Evolutionary conservation across 2,113 vertebrate genomes (phyloP), one percentile per base, ranked within the genome.

Genomic region (Passer montanus): DNA sequence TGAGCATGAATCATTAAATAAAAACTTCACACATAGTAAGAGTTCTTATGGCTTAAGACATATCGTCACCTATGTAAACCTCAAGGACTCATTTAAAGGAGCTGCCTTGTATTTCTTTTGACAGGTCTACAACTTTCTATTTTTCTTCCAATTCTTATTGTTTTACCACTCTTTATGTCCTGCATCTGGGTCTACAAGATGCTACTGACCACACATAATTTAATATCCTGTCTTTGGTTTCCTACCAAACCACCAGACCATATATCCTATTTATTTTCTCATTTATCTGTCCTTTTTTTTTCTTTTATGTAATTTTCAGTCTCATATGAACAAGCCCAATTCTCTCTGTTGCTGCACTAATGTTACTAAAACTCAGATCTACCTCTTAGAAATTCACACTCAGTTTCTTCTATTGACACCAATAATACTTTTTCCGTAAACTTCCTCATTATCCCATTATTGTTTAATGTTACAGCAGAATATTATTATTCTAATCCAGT

Each of bases 401-500:
- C 11, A 0, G 13, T 69, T 95, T 79, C 46, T 76, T 81, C 77
- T 73, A n/a, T 24, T 85, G 69, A 82, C 76, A 75, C 26, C 24
- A 82, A 11, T 47, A 74, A 73, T 67, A 47, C 7, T 52, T 91
- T 81, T 89, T 16, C 24, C 8, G 18, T 23, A 68, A 83, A 91
- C 41, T 93, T 95, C 84, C 58, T 94, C 53, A 79, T 89, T 93
- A 67, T 94, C 62, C 41, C 58, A 73, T 77, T 82, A 85, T 73
- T 92, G 77, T 92, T 95, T 82, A 53, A 63, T 49, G 55, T 79
- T 84, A 62, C 77, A 94, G 62, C 41, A 76, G 58, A 92, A 72
- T 81, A 92, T 76, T 88, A 91, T 60, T 75, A 91, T 60, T 75
- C 59, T 89, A 95, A 94, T 84, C 84, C 56, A 76, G 68, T 92